Percentiles rank a stretch among this genome's conserved stretches.
Evolutionary conservation across 1,140 invertebrate genomes (phyloP).

Genomic region (Gryon sp.): DNA sequence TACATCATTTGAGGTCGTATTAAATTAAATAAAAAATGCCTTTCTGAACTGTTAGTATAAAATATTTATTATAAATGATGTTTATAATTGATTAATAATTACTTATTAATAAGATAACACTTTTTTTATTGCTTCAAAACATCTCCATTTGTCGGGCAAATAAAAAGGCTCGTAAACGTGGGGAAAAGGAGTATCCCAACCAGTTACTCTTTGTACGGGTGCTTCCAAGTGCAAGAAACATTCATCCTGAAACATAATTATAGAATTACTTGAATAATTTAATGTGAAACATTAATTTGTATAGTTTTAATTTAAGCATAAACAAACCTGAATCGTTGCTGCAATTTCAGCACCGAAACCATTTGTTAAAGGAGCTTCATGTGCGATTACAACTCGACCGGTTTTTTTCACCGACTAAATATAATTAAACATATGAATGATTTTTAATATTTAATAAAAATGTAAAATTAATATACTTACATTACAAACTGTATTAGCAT

Average conservation of each 20-base stretch:
- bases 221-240: conserved; percentile 98
- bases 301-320: not conserved
- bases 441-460: not conserved
- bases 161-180: conserved; percentile 98
- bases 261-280: too few relatives aligned
- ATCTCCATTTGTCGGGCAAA: conserved; percentile 95
- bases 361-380: conserved; percentile 97
- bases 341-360: conserved; percentile 99
- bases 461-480: conserved; percentile 79
- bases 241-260: conserved; percentile 84
- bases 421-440: conserved; percentile 30
- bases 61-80: too few relatives aligned
- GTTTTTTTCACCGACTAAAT: conserved; percentile 97
- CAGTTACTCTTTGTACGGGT: conserved; percentile 93
- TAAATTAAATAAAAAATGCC: too few relatives aligned
- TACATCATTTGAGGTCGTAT: too few relatives aligned
- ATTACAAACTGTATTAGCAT: conserved; percentile 92
- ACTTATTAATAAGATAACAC: conserved; percentile 88
- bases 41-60: too few relatives aligned
- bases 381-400: conserved; percentile 92
- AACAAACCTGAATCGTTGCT: conserved; percentile 92
- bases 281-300: too few relatives aligned
- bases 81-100: too few relatives aligned
- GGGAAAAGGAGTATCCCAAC: conserved; percentile 99
- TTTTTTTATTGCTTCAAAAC: conserved; percentile 89